Percentiles rank a stretch among this genome's conserved stretches.
These are phyloP conservation scores for Ornithorhynchus anatinus DNA, from an alignment of 2,113 vertebrate species.

Conservation along the genomic window DNA sequence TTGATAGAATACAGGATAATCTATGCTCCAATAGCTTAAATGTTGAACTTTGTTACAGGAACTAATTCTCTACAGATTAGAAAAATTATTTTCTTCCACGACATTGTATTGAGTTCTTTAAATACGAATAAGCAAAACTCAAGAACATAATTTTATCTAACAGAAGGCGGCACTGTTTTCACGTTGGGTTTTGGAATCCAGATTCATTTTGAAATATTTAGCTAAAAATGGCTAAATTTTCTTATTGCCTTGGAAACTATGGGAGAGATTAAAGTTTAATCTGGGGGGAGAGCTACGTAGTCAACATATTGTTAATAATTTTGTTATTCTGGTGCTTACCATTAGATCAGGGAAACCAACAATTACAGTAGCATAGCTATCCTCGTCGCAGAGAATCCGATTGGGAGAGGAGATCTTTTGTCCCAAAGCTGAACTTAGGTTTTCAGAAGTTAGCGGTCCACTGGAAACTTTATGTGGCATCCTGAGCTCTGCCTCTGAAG, in stretches of 20 bases:
- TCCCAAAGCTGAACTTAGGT: slow-evolving; percentile 87
- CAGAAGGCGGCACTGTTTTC: not conserved
- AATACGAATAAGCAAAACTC: slow-evolving; percentile 1
- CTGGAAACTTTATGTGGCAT: slow-evolving; percentile 81
- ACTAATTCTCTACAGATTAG: not conserved
- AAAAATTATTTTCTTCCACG: not conserved
- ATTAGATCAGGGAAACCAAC: slow-evolving; percentile 95
- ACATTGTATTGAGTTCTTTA: no score
- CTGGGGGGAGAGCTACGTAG: not conserved
- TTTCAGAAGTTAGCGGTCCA: slow-evolving; percentile 89
- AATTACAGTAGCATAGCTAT: slow-evolving; percentile 81
- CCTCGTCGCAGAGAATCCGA: slow-evolving; percentile 83
- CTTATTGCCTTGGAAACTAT: not conserved
- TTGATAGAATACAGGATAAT: no score
- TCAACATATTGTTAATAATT: not conserved
- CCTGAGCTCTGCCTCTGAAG: slow-evolving; percentile 67
- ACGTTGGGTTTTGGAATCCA: slow-evolving; percentile 5
- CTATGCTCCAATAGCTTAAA: not conserved
- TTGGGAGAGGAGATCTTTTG: slow-evolving; percentile 94
- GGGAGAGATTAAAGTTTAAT: not conserved
- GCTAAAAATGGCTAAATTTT: not conserved
- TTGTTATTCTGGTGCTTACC: slow-evolving; percentile 72
- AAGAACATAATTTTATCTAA: not conserved
- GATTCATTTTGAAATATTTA: slow-evolving; percentile 8
- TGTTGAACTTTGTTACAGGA: not conserved